Conservation (phyloP, 1,140 invertebrate genomes). For the Papilio polytes region DNA sequence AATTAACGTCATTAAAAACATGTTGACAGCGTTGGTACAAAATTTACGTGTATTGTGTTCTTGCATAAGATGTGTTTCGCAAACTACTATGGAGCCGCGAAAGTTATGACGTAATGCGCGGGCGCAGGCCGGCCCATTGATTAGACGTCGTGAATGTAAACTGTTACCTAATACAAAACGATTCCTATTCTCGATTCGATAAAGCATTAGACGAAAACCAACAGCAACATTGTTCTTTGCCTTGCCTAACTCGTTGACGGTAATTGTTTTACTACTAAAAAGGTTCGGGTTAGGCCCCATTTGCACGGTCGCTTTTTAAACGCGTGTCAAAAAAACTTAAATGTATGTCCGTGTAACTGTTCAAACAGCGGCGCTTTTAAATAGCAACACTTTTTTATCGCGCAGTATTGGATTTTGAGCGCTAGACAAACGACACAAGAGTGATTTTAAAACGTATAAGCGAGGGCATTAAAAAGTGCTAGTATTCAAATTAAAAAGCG, state of each 20-base stretch:
- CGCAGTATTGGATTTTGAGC: no score
- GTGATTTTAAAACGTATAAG: no score
- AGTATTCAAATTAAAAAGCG: no score
- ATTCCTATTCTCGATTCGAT: conserved; percentile 49
- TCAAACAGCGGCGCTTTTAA: no score
- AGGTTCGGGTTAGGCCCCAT: no score
- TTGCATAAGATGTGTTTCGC: conserved; percentile 78
- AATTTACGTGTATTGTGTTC: conserved; percentile 62
- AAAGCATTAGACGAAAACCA: conserved; percentile 27
- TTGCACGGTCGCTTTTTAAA: no score
- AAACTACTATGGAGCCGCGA: conserved; percentile 69
- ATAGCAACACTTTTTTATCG: no score
- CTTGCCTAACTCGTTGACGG: not conserved
- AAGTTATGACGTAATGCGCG: conserved; percentile 73
- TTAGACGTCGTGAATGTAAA: conserved; percentile 75
- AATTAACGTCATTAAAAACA: not conserved
- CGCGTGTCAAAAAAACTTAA: no score
- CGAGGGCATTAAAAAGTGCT: no score
- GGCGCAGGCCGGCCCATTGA: conserved; percentile 69
- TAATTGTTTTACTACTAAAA: not conserved
- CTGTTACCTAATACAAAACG: conserved; percentile 67
- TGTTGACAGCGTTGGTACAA: conserved; percentile 17
- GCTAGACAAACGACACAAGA: no score
- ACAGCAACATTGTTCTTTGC: not conserved
- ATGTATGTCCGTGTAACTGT: no score